These are phyloP conservation scores for Melikaiella ostensackeni DNA, from an alignment of 2,888 invertebrate species.

Conservation along the genomic window DNA sequence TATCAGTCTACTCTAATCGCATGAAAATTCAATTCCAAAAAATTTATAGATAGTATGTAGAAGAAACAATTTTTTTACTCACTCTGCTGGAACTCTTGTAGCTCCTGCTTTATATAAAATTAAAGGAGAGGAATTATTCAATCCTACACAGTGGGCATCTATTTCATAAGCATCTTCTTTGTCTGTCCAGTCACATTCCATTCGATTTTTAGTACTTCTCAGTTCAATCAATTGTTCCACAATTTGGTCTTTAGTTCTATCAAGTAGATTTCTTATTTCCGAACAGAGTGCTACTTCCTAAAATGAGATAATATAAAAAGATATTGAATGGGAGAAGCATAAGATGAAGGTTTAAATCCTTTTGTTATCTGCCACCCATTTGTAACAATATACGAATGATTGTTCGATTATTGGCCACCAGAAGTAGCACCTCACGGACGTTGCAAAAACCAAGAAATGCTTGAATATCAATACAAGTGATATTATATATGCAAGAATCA, in stretches of 20 bases:
- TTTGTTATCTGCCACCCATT: too few relatives aligned
- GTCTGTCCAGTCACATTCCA: constrained; percentile 96
- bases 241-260: constrained; percentile 82
- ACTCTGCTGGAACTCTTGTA: constrained; percentile 82
- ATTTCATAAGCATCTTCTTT: constrained; percentile 89
- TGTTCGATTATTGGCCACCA: too few relatives aligned
- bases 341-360: not conserved
- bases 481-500: too few relatives aligned
- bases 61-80: not conserved
- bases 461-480: too few relatives aligned
- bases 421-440: too few relatives aligned
- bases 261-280: constrained; percentile 83
- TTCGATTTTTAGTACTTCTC: constrained; percentile 87
- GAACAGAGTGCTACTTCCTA: constrained; percentile 84
- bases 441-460: too few relatives aligned
- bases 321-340: not conserved
- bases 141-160: constrained; percentile 84
- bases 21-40: too few relatives aligned
- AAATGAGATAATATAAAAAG: not conserved
- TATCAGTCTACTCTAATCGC: too few relatives aligned
- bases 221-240: constrained; percentile 86
- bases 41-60: too few relatives aligned
- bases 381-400: too few relatives aligned
- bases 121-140: constrained; percentile 84
- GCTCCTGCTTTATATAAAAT: constrained; percentile 90